phyloP scores from a whole-genome alignment of 2,888 invertebrate species.

The Eilema depressum region DNA sequence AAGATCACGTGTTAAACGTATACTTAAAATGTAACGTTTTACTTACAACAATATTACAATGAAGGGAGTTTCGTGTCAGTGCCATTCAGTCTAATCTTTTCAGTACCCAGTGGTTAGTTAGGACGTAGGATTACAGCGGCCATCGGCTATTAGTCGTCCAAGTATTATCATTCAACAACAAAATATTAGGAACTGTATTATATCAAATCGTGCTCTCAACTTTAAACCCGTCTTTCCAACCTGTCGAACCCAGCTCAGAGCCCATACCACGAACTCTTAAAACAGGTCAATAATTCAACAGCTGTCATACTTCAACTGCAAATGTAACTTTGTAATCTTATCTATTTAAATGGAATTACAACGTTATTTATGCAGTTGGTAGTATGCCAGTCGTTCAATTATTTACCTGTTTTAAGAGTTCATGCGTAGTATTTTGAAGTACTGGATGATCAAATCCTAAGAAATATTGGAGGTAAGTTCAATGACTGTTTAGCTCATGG shows the following conservation, averaged over 20 bases:
- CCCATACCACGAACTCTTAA: no score
- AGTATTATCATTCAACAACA: background rate
- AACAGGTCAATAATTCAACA: no score
- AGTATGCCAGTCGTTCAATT: no score
- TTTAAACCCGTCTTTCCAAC: background rate
- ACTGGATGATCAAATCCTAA: background rate
- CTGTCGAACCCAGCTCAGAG: background rate
- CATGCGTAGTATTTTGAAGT: background rate
- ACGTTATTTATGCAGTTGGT: no score
- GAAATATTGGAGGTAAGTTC: background rate
- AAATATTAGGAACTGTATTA: conserved; percentile 2
- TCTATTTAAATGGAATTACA: no score
- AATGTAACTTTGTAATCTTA: no score
- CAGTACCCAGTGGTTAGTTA: conserved; percentile 9
- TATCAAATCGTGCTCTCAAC: background rate
- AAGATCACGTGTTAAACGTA: conserved; percentile 51
- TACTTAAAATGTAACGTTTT: conserved; percentile 38
- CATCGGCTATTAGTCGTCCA: background rate
- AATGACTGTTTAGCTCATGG: no score
- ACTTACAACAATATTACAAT: conserved; percentile 23
- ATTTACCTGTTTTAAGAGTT: no score
- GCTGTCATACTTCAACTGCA: no score
- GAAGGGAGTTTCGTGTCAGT: conserved; percentile 34
- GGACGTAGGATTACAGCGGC: background rate
- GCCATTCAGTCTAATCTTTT: conserved; percentile 30